phyloP scores from a whole-genome alignment of 2,888 invertebrate genomes.

The Eupithecia pulchellata region DNA sequence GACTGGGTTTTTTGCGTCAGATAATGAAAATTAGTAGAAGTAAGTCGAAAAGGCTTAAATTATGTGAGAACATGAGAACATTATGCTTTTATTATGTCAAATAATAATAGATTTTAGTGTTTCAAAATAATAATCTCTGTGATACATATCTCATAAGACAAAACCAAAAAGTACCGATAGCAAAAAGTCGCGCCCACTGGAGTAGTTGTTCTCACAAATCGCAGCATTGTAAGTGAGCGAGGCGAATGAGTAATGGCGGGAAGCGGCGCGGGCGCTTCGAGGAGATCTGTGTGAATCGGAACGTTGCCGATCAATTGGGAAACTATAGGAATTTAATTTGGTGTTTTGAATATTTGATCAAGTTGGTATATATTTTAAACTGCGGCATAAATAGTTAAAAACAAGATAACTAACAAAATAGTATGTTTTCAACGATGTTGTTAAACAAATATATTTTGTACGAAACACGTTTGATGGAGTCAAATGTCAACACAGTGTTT shows the following conservation, averaged over 20 bases:
- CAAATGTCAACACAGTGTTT: not conserved
- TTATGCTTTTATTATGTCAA: not conserved
- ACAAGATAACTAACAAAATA: constrained; percentile 10
- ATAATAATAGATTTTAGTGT: not conserved
- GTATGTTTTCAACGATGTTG: not conserved
- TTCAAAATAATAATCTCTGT: not conserved
- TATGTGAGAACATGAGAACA: not conserved
- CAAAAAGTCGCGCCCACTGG: constrained; percentile 18
- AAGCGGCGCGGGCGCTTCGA: constrained; percentile 50
- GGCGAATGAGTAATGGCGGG: constrained; percentile 77
- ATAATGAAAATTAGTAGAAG: too few relatives aligned
- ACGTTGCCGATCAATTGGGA: not conserved
- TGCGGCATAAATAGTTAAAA: constrained; percentile 2
- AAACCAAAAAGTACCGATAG: constrained; percentile 20
- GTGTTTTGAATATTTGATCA: constrained; percentile 12
- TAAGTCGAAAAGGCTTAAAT: not conserved
- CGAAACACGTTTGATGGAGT: not conserved
- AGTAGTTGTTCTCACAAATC: constrained; percentile 57
- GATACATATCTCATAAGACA: not conserved
- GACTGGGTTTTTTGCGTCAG: not conserved
- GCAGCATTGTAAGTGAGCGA: constrained; percentile 72
- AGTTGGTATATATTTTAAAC: constrained; percentile 9
- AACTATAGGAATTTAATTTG: constrained; percentile 5
- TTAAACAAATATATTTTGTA: not conserved
- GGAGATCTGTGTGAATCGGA: constrained; percentile 28